These are phyloP conservation scores for Sebastes matsubarae DNA, from an alignment of 2,797 vertebrate genomes.

Conservation along the genomic window DNA sequence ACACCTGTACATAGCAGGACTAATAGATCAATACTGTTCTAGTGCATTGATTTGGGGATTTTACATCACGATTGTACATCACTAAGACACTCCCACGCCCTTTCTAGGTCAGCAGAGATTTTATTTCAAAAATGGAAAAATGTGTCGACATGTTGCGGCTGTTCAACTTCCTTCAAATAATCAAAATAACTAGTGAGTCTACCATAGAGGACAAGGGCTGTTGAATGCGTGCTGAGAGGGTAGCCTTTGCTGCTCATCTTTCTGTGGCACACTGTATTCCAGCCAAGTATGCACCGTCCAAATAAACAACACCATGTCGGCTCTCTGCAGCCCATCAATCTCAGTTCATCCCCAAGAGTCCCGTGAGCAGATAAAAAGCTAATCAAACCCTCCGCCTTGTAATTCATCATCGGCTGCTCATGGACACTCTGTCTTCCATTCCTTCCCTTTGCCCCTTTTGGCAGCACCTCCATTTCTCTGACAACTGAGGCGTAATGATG, in stretches of 20 bases:
- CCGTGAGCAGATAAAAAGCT: constrained; percentile 79
- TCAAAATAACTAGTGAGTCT: neutral
- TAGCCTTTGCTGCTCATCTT: constrained; percentile 44
- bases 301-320: constrained; percentile 70
- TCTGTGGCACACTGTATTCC: constrained; percentile 30
- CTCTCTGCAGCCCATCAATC: constrained; percentile 64
- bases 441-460: constrained; percentile 27
- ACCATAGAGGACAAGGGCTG: constrained; percentile 15
- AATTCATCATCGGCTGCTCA: constrained; percentile 71
- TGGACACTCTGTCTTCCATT: constrained; percentile 48
- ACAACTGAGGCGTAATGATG: constrained; percentile 27
- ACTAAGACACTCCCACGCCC: neutral
- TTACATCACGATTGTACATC: constrained; percentile 19
- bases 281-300: constrained; percentile 45
- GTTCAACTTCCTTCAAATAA: neutral
- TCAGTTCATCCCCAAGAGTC: constrained; percentile 60
- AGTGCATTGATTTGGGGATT: constrained; percentile 56
- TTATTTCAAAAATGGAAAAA: neutral
- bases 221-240: constrained; percentile 32
- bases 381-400: constrained; percentile 72
- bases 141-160: neutral
- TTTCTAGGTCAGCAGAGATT: neutral
- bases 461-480: constrained; percentile 49
- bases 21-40: constrained; percentile 52
- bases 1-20: constrained; percentile 36